Evolutionary conservation across 2,888 invertebrate species (phyloP).

Genomic region (Trichopria drosophilae): DNA sequence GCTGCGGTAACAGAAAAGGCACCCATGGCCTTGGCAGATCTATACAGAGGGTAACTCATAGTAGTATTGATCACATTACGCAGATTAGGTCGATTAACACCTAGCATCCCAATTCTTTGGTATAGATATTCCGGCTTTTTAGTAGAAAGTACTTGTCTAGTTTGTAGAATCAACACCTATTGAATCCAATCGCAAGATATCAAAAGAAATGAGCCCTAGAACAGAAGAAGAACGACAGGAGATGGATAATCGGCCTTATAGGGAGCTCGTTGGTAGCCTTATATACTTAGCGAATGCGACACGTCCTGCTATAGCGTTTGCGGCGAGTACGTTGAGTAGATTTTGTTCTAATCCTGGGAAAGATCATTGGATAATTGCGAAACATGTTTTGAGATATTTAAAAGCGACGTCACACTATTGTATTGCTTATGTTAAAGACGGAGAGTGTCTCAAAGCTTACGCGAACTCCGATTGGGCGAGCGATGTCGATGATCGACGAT

Average conservation of each 20-base stretch:
- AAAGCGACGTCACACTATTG: constrained; percentile 28
- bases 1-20: no score
- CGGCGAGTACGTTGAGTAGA: constrained; percentile 31
- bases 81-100: no score
- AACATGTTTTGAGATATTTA: constrained; percentile 30
- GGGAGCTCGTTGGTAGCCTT: constrained; percentile 32
- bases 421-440: constrained; percentile 26
- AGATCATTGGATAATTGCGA: constrained; percentile 28
- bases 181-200: constrained; percentile 32
- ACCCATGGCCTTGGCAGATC: no score
- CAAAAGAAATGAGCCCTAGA: constrained; percentile 18
- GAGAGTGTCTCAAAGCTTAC: constrained; percentile 19
- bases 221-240: constrained; percentile 18
- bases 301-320: constrained; percentile 32
- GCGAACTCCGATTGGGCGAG: constrained; percentile 31
- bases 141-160: no score
- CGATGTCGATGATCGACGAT: constrained; percentile 27
- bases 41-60: no score
- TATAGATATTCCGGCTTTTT: no score
- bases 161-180: constrained; percentile 33
- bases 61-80: no score
- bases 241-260: constrained; percentile 30
- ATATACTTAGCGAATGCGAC: constrained; percentile 34
- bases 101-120: no score
- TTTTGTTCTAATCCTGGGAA: no score